These are phyloP conservation scores for Dendrolimus pini DNA, from an alignment of 2,888 invertebrate species.

Conservation along the genomic window DNA sequence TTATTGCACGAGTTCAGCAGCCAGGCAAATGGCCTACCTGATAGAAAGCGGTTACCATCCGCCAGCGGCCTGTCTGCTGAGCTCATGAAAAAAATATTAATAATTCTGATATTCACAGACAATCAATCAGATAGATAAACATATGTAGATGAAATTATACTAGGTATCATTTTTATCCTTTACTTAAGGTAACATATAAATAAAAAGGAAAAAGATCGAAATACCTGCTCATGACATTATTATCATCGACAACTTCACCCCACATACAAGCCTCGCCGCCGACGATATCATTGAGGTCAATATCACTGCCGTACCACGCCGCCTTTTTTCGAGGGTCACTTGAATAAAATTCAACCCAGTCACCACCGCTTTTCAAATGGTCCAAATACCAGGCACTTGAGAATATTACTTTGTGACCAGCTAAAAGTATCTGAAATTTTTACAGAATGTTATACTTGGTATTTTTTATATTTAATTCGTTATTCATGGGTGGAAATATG, in stretches of 20 bases:
- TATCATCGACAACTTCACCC: conserved; percentile 89
- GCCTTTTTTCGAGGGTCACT: conserved; percentile 81
- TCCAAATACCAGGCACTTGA: conserved; percentile 95
- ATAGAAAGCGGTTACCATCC: too few relatives aligned
- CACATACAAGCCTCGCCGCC: conserved; percentile 97
- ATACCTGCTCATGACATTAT: conserved; percentile 71
- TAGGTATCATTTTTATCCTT: too few relatives aligned
- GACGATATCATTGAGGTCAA: conserved; percentile 78
- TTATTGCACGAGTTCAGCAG: too few relatives aligned
- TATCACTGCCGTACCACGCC: conserved; percentile 49
- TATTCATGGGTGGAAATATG: too few relatives aligned
- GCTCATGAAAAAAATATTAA: too few relatives aligned
- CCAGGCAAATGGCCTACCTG: too few relatives aligned
- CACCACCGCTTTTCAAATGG: conserved; percentile 68
- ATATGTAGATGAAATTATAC: too few relatives aligned
- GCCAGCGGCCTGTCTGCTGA: too few relatives aligned
- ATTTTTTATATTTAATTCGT: too few relatives aligned
- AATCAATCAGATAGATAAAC: too few relatives aligned
- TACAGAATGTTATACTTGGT: background rate
- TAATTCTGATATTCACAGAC: too few relatives aligned
- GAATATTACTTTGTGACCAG: conserved; percentile 77
- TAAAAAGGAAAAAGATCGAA: background rate
- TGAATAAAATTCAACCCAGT: conserved; percentile 82
- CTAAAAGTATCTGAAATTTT: conserved; percentile 14
- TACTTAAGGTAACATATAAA: too few relatives aligned